Base-by-base conservation (phyloP, 2,113 vertebrate genomes). In the Thalassarche chlororhynchos region DNA sequence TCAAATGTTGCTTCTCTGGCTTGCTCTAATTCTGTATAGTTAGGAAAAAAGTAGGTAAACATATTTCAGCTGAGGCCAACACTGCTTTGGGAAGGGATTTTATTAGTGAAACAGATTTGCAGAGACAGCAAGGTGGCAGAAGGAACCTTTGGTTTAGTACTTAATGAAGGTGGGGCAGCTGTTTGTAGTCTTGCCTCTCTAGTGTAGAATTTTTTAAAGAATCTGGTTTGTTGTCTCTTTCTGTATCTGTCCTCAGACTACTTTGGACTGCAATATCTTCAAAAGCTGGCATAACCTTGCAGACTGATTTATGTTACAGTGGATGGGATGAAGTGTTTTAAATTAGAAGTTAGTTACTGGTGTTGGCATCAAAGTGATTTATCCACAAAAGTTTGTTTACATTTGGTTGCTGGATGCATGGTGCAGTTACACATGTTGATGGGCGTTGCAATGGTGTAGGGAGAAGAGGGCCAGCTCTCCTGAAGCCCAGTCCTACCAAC, bases 391-490 rank as follows among this genome's bases (percentile, higher is more conserved):
- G 9, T 13, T 70, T 66, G 9, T 13, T 70, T 66, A 4, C 11
- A 1, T 26, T 18, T n/a, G 1, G 16, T 60, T 69, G 42, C 26
- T 6, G 17, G 42, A 2, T 18, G 16, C 1, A 1, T 17, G 51
- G 9, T 83, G 57, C 80, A 60, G 57, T 32, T 46, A 34, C 23
- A 54, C 38, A 32, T 36, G 19, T 18, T n/a, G 32, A 38, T 28
- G 38, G 38, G 7, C 71, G 18, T 3, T 87, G 38, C 14, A 16
- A 3, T 17, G 12, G 6, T 40, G n/a, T 1, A 42, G 19, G 38
- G 10, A 74, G 28, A 71, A 55, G 32, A 46, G 17, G 6, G 8
- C 23, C 42, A 79, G 28, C 31, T 68, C 57, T 61, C 17, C 58
- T 42, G 32, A 57, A 84, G n/a, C n/a, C 17, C 25, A 32, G 36